phyloP scores from a whole-genome alignment of 2,888 invertebrate genomes.

The Agonopterix subpropinquella region DNA sequence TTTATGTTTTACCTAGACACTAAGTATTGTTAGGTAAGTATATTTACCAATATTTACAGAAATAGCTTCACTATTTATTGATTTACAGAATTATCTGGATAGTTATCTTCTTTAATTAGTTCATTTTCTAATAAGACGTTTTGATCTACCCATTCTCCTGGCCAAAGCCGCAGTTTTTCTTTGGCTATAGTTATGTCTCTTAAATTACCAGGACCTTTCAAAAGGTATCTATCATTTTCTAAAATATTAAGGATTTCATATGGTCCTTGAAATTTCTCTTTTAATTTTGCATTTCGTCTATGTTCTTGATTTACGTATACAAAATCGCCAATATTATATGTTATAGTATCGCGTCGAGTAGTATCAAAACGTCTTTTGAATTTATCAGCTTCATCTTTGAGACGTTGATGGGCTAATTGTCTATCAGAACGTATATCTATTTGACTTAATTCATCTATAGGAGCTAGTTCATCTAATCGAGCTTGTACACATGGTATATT shows the following conservation, averaged over 20 bases:
- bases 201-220: not conserved
- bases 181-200: slow-evolving; percentile 1
- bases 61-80: no score
- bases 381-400: not conserved
- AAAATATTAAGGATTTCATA: slow-evolving; percentile 1
- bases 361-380: slow-evolving; percentile 5
- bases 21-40: no score
- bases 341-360: slow-evolving; percentile 1
- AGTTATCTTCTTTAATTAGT: no score
- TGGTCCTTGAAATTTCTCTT: slow-evolving; percentile 6
- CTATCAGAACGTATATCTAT: slow-evolving; percentile 1
- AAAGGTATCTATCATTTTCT: slow-evolving; percentile 4
- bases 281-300: slow-evolving; percentile 7
- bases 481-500: slow-evolving; percentile 7
- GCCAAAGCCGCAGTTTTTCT: slow-evolving; percentile 8
- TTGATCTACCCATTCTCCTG: slow-evolving; percentile 4
- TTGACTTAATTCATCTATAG: no score
- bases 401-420: not conserved
- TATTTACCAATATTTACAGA: no score
- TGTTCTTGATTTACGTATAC: slow-evolving; percentile 10
- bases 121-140: not conserved
- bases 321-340: slow-evolving; percentile 2
- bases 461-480: slow-evolving; percentile 7
- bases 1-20: no score
- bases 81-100: no score